These are phyloP conservation scores for Enchytraeus crypticus DNA, from an alignment of 2,888 invertebrate genomes.

Conservation along the genomic window DNA sequence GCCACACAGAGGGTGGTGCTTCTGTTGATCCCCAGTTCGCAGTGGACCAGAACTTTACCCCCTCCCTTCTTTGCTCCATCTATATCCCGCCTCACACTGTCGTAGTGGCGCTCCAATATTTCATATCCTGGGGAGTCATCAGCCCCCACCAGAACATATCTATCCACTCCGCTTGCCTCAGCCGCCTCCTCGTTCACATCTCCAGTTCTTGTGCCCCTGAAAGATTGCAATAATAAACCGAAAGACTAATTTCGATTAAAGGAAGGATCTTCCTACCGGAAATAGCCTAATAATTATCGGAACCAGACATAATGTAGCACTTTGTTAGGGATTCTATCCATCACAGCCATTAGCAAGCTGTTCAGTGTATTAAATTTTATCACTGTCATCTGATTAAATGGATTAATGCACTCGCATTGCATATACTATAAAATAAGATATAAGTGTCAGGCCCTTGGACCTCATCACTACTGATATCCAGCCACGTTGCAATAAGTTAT, in stretches of 20 bases:
- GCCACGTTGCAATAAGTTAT: no score
- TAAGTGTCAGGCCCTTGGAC: no score
- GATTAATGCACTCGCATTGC: no score
- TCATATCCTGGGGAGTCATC: slow-evolving; percentile 21
- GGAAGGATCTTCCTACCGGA: not conserved
- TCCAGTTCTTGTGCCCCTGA: not conserved
- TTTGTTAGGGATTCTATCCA: no score
- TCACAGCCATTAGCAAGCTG: no score
- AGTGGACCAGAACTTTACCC: slow-evolving; percentile 24
- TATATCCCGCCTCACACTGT: slow-evolving; percentile 18
- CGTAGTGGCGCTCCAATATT: slow-evolving; percentile 18
- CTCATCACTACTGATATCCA: no score
- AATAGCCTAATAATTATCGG: no score
- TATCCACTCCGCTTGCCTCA: slow-evolving; percentile 3
- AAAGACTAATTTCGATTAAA: not conserved
- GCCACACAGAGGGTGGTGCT: slow-evolving; percentile 27
- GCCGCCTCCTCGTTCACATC: slow-evolving; percentile 13
- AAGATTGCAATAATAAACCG: not conserved
- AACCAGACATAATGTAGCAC: no score
- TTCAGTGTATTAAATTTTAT: no score
- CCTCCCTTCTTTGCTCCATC: slow-evolving; percentile 17
- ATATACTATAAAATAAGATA: no score
- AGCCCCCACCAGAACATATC: slow-evolving; percentile 22
- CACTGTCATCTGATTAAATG: no score
- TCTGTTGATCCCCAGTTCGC: slow-evolving; percentile 26